Evolutionary conservation across 2,113 vertebrate genomes (phyloP), one percentile per base, ranked within the genome.

Genomic region (Hippoglossus stenolepis): DNA sequence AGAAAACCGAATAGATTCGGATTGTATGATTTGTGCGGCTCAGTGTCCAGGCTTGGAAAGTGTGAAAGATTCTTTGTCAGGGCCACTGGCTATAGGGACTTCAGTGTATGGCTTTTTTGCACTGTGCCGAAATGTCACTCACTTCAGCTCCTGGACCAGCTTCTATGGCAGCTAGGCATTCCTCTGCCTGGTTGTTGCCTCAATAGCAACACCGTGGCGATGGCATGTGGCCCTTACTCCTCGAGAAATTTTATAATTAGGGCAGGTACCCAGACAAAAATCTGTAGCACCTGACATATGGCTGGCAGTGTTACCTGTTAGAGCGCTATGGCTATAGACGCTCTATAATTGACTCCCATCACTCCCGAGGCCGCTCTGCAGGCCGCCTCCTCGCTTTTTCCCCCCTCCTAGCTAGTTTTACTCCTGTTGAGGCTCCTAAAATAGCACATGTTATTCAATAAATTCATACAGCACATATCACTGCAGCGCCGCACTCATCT

Each of bases 181-280:
- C 76, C 47, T 71, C 72, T 58, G 68, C 75, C 79, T 73, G 18
- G 47, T 64, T 70, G 65, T 72, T 83, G 82, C 74, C 68, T 79
- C 81, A 65, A 82, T 71, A 78, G 79, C 73, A 85, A 75, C 73
- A 73, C 81, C 70, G 64, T 65, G 69, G 69, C 75, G 67, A 83
- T 80, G 75, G 84, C 35, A 87, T 78, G 84, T 57, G 53, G 84
- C 67, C 65, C 80, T 83, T 75, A 85, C 63, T 76, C 68, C 76
- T 87, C 77, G 70, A 88, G 79, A 86, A 72, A 88, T 86, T 58
- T 88, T 79, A 84, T 89, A 93, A 92, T 93, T 93, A 83, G 90
- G 61, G 60, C 35, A 78, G 61, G 65, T 40, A 76, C 79, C 84
- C 79, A 82, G 83, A 87, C 66, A 88, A 77, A 86, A 71, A 79